Evolutionary conservation across 1,140 invertebrate genomes (phyloP).

Genomic region (Tetramorium parvispinum): DNA sequence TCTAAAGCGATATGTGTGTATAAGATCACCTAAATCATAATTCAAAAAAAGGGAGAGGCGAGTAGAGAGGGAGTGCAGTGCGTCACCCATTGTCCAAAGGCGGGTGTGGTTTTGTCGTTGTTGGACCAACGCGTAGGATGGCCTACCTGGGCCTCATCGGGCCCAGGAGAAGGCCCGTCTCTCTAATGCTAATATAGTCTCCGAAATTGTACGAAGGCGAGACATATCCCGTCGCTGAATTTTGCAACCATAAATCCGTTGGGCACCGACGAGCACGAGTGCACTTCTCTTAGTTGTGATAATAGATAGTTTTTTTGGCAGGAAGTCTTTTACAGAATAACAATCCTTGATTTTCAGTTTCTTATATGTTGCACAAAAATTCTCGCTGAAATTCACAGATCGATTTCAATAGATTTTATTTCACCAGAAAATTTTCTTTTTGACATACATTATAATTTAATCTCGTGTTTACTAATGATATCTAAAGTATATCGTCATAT

Average conservation of each 20-base stretch:
- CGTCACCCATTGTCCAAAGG: slow-evolving; percentile 76
- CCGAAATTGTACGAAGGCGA: slow-evolving; percentile 75
- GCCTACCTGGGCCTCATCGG: slow-evolving; percentile 72
- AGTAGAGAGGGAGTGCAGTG: slow-evolving; percentile 59
- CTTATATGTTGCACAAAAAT: not conserved
- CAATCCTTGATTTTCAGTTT: not conserved
- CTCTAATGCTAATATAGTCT: slow-evolving; percentile 77
- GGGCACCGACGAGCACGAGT: slow-evolving; percentile 30
- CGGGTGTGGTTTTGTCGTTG: slow-evolving; percentile 76
- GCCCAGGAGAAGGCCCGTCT: slow-evolving; percentile 58
- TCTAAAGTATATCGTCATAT: not conserved
- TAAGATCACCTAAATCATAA: slow-evolving; percentile 69
- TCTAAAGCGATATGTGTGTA: slow-evolving; percentile 53
- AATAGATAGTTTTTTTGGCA: slow-evolving; percentile 32
- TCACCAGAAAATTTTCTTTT: not conserved
- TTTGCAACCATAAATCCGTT: slow-evolving; percentile 72
- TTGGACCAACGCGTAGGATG: slow-evolving; percentile 76
- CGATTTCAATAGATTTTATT: not conserved
- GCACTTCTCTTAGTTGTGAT: slow-evolving; percentile 3
- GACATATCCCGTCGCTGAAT: slow-evolving; percentile 68
- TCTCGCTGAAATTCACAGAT: not conserved
- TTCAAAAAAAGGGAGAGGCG: slow-evolving; percentile 72
- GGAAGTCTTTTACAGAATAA: not conserved
- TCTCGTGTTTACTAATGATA: not conserved
- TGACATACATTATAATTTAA: not conserved